Conservation (phyloP, 2,888 invertebrate species). For the Elgonia sp. region DNA sequence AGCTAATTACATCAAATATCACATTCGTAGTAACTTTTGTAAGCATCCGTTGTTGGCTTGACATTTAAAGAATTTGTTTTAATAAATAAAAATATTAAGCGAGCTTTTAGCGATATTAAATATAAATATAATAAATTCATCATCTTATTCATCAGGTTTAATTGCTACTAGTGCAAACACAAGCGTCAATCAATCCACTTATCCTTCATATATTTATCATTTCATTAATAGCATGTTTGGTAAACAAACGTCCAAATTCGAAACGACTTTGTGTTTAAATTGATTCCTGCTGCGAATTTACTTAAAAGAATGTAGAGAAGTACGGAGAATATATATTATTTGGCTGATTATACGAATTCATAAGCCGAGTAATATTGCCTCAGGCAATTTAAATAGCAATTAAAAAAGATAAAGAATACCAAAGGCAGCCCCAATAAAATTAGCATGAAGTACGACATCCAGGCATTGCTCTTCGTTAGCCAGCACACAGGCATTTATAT, state of each 20-base stretch:
- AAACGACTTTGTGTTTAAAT: slow-evolving; percentile 60
- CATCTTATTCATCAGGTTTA: slow-evolving; percentile 41
- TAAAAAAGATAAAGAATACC: slow-evolving; percentile 82
- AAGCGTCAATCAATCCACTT: slow-evolving; percentile 62
- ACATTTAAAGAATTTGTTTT: neutral
- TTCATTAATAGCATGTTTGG: slow-evolving; percentile 58
- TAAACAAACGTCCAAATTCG: slow-evolving; percentile 49
- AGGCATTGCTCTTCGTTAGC: slow-evolving; percentile 78
- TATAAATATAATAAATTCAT: slow-evolving; percentile 38
- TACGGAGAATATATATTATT: slow-evolving; percentile 66
- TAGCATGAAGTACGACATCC: slow-evolving; percentile 83
- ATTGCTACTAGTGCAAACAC: slow-evolving; percentile 31
- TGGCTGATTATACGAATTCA: slow-evolving; percentile 77
- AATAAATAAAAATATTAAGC: neutral
- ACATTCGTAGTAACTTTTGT: neutral
- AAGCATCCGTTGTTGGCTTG: neutral
- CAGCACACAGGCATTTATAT: slow-evolving; percentile 77
- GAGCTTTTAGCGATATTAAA: slow-evolving; percentile 12
- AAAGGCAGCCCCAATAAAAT: slow-evolving; percentile 84
- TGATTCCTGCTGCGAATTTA: slow-evolving; percentile 73
- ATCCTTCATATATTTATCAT: slow-evolving; percentile 47
- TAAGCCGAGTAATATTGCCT: slow-evolving; percentile 75
- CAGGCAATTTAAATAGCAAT: slow-evolving; percentile 82
- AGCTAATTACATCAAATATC: neutral
- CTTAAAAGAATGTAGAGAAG: slow-evolving; percentile 67